These are phyloP conservation scores for Natrix natrix DNA, from an alignment of 2,797 vertebrate species.

Conservation along the genomic window DNA sequence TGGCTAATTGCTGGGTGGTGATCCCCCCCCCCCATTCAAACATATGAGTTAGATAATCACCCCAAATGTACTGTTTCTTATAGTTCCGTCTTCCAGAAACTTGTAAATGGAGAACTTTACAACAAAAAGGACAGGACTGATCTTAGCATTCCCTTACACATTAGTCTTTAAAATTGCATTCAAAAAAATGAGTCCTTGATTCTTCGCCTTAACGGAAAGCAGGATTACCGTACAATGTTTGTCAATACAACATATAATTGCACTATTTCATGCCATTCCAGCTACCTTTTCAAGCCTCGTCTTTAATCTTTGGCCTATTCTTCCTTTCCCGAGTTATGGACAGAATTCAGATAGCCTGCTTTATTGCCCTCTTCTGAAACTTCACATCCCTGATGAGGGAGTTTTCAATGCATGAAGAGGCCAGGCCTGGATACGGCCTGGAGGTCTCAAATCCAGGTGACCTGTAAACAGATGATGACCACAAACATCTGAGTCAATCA, in stretches of 20 bases:
- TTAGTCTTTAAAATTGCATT: neutral
- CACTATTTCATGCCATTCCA: neutral
- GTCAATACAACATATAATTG: neutral
- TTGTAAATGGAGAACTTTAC: neutral
- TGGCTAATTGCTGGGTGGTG: neutral
- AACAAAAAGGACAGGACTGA: neutral
- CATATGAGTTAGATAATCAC: neutral
- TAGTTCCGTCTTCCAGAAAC: neutral
- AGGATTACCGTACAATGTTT: neutral
- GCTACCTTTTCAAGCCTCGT: neutral
- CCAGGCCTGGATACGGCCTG: neutral
- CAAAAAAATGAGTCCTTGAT: neutral
- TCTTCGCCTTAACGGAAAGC: neutral
- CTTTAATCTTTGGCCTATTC: neutral
- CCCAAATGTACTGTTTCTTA: neutral
- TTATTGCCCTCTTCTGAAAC: neutral
- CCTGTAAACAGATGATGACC: neutral
- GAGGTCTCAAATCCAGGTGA: slow-evolving; percentile 7
- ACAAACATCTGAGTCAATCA: slow-evolving; percentile 16
- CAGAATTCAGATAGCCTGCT: neutral
- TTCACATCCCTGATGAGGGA: neutral
- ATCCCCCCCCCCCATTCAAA: neutral
- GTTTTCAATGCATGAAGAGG: neutral
- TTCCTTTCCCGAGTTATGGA: neutral
- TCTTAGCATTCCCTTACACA: neutral